Conservation (phyloP, 2,113 vertebrate genomes). For the Dasypus novemcinctus region DNA sequence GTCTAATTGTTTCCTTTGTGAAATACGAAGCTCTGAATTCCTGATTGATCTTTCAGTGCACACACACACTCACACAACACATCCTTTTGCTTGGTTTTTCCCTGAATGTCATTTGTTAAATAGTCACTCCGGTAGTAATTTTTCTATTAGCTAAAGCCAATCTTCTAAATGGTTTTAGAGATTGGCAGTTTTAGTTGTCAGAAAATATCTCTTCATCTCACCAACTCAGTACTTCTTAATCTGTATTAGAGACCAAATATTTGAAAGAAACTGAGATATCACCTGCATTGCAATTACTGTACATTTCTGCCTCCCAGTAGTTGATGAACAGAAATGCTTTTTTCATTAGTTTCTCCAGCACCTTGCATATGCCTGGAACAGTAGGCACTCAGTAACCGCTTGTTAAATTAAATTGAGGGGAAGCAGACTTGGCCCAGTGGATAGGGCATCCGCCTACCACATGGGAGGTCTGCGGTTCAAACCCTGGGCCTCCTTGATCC, state of each 20-base stretch:
- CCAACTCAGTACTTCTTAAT: not conserved
- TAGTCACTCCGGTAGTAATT: not conserved
- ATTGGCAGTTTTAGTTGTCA: not conserved
- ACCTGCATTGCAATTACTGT: not conserved
- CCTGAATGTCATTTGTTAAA: not conserved
- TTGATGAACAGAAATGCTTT: not conserved
- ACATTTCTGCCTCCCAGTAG: not conserved
- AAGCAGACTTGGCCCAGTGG: too few relatives aligned
- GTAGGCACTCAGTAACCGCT: not conserved
- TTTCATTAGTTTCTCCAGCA: not conserved
- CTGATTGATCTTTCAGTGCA: not conserved
- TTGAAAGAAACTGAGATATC: not conserved
- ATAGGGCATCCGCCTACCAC: too few relatives aligned
- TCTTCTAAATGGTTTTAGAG: slow-evolving; percentile 1
- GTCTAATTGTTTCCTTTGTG: not conserved
- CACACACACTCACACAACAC: not conserved
- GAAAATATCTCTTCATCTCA: not conserved
- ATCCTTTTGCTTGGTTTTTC: not conserved
- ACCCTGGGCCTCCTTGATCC: too few relatives aligned
- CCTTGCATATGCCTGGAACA: not conserved
- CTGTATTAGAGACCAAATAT: not conserved
- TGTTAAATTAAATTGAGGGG: not conserved
- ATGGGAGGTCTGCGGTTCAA: too few relatives aligned
- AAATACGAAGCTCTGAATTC: not conserved
- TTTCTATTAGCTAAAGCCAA: not conserved